A percentile compares a stretch with the other conserved stretches of the same genome.
These are phyloP conservation scores for Digitonthophagus gazella DNA, from an alignment of 2,888 invertebrate species.

Conservation along the genomic window DNA sequence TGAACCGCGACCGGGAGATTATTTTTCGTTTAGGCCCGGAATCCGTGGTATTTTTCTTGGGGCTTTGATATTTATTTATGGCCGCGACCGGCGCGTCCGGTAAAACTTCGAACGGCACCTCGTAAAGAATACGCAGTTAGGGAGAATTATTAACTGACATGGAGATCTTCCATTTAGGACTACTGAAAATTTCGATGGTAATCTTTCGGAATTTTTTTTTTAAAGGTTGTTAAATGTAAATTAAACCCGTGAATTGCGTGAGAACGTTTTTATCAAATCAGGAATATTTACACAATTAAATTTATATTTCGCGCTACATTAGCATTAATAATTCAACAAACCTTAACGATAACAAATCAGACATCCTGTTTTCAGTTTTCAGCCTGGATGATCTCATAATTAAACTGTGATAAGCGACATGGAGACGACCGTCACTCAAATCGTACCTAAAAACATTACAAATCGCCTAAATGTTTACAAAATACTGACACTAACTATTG, in stretches of 20 bases:
- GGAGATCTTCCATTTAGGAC: not conserved
- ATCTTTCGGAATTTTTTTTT: not conserved
- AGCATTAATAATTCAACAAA: not conserved
- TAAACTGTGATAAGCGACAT: not conserved
- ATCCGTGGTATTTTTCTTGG: conserved; percentile 46
- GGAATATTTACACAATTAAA: not conserved
- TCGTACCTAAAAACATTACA: not conserved
- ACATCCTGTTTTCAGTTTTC: not conserved
- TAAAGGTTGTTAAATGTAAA: not conserved
- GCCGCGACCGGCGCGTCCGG: not conserved
- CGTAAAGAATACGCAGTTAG: not conserved
- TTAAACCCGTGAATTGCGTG: not conserved
- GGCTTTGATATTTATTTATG: conserved; percentile 15
- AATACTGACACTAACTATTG: not conserved
- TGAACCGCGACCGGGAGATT: conserved; percentile 41
- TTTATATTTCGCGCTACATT: no score
- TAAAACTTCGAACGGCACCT: not conserved
- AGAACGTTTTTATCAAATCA: not conserved
- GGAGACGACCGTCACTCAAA: not conserved
- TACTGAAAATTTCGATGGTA: not conserved
- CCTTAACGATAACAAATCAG: not conserved
- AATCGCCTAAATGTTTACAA: not conserved
- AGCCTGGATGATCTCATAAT: not conserved
- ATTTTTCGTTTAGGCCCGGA: conserved; percentile 41
- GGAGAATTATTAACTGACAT: not conserved